Conservation (phyloP, 2,797 vertebrate species). For the Agapornis canus region DNA sequence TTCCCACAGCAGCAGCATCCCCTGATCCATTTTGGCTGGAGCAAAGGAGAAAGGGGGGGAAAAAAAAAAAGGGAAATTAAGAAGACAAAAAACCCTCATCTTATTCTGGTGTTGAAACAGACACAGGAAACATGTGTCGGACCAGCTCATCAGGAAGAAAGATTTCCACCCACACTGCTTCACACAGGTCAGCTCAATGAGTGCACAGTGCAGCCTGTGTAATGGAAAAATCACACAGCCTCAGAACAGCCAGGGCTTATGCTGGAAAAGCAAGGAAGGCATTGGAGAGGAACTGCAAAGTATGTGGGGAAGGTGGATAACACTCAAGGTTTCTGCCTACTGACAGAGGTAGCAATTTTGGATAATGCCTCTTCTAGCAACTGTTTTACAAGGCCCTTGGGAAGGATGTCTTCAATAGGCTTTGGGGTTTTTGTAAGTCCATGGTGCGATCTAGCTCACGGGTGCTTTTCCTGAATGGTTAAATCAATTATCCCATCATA, state of each 20-base stretch:
- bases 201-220: rapidly evolving
- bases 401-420: neutral
- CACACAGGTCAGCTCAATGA: neutral
- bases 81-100: neutral
- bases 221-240: neutral
- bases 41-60: rapidly evolving
- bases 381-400: neutral
- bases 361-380: neutral
- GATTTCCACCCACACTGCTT: neutral
- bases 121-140: neutral
- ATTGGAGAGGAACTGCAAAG: neutral
- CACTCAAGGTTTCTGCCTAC: neutral
- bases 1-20: neutral
- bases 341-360: neutral
- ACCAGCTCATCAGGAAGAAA: neutral
- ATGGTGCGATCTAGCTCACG: neutral
- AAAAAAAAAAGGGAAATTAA: neutral
- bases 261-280: neutral
- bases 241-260: too few species aligned
- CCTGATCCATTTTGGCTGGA: neutral
- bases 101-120: neutral
- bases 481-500: neutral
- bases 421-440: neutral
- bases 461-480: neutral
- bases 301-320: neutral